Evolutionary conservation across 1,140 invertebrate species (phyloP).

Genomic region (Stegodyphus mimosarum): DNA sequence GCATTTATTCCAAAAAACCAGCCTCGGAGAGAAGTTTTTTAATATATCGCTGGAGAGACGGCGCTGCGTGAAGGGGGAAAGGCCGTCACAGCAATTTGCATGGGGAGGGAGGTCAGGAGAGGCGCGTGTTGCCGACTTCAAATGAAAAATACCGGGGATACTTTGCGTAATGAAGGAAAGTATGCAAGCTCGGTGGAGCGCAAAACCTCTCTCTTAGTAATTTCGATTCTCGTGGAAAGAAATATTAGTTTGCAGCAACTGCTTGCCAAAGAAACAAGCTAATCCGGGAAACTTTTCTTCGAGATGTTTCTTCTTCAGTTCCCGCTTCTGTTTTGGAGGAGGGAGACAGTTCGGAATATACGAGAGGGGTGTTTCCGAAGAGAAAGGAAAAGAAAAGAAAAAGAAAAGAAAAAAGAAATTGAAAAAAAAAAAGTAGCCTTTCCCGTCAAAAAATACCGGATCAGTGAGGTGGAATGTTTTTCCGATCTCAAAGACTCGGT

Average conservation of each 20-base stretch:
- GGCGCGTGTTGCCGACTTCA: conserved; percentile 21
- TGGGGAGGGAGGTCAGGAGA: neutral
- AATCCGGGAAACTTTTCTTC: conserved; percentile 7
- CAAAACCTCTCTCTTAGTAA: conserved; percentile 40
- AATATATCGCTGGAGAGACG: conserved; percentile 50
- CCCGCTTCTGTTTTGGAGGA: neutral
- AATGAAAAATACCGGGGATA: conserved; percentile 56
- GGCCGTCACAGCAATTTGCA: conserved; percentile 48
- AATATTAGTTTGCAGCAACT: neutral
- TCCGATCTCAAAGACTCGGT: too few relatives aligned
- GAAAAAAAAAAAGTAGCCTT: too few relatives aligned
- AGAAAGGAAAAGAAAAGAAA: neutral
- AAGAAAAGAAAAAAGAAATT: too few relatives aligned
- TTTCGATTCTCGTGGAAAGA: conserved; percentile 15
- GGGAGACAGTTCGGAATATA: neutral
- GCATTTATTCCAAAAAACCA: conserved; percentile 20
- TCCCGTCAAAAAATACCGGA: too few relatives aligned
- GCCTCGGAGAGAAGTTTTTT: conserved; percentile 26
- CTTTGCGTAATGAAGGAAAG: conserved; percentile 56
- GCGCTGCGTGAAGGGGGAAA: conserved; percentile 13
- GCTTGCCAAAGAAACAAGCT: neutral
- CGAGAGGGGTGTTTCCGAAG: neutral
- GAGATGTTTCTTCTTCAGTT: neutral
- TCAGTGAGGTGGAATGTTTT: too few relatives aligned
- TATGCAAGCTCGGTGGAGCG: conserved; percentile 43